phyloP scores from a whole-genome alignment of 92 coral and sea anemone species.

The Isaurus tuberculatus region DNA sequence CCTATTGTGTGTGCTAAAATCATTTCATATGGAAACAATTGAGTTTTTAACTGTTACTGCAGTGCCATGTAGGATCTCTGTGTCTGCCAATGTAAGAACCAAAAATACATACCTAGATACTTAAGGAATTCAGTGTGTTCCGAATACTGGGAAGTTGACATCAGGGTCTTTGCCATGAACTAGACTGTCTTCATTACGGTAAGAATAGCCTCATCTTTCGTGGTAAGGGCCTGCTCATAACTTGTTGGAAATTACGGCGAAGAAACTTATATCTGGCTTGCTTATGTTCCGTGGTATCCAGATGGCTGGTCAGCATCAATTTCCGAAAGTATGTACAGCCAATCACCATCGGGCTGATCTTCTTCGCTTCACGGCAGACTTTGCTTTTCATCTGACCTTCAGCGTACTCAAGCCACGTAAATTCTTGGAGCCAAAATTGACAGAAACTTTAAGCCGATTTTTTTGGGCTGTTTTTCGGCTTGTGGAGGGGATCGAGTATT shows the following conservation, averaged over 20 bases:
- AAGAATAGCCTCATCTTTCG: no score
- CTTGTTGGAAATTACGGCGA: no score
- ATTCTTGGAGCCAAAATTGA: conserved; percentile 17
- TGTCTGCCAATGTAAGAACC: neutral
- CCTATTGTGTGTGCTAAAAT: no score
- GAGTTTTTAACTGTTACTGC: no score
- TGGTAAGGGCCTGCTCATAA: no score
- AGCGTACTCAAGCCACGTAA: conserved; percentile 8
- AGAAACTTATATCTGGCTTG: neutral
- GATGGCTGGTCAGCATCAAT: neutral
- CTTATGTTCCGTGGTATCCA: neutral
- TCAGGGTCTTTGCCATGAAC: neutral
- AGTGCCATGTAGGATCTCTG: no score
- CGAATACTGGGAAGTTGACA: neutral
- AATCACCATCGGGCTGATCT: neutral
- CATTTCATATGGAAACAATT: no score
- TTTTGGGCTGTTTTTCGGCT: conserved; percentile 15
- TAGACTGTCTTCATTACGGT: no score
- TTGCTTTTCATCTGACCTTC: neutral
- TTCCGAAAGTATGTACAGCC: neutral
- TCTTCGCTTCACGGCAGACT: no score
- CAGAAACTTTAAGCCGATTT: conserved; percentile 18
- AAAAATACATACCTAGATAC: neutral
- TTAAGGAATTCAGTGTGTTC: neutral
- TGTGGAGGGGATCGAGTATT: no score